These are phyloP conservation scores for Cladorhizidae sp. DNA, from an alignment of 37 sponge, comb jelly and placozoan genomes.

Conservation along the genomic window DNA sequence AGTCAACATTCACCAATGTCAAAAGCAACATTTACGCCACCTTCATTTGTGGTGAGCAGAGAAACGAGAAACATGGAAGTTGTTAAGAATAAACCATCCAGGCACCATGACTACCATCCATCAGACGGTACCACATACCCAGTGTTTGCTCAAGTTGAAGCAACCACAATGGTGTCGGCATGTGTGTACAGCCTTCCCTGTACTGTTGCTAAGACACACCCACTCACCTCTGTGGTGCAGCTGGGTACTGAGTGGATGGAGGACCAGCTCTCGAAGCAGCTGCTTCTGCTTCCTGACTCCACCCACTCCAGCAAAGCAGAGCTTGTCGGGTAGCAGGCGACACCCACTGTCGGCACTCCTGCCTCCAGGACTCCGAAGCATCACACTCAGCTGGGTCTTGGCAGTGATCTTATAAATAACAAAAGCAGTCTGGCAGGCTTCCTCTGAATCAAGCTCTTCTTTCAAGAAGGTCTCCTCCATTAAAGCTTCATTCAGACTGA, in stretches of 20 bases:
- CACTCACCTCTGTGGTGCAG: background rate
- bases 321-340: background rate
- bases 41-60: no score
- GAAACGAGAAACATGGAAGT: no score
- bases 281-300: slow-evolving; percentile 48
- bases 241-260: slow-evolving; percentile 25
- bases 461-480: background rate
- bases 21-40: no score
- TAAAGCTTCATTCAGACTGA: background rate
- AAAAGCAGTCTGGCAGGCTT: background rate
- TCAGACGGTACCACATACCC: no score
- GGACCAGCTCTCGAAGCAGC: slow-evolving; percentile 53
- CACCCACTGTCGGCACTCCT: background rate
- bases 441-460: background rate
- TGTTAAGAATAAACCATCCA: no score
- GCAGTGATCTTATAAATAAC: slow-evolving; percentile 32
- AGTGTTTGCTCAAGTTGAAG: no score
- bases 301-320: slow-evolving; percentile 18
- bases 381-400: slow-evolving; percentile 28
- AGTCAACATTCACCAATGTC: no score
- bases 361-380: background rate
- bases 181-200: no score
- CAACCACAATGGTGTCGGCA: no score
- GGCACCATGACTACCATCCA: no score
- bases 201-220: no score